Evolutionary conservation across 2,113 vertebrate species (phyloP).

Genomic region (Turdus rufiventris): DNA sequence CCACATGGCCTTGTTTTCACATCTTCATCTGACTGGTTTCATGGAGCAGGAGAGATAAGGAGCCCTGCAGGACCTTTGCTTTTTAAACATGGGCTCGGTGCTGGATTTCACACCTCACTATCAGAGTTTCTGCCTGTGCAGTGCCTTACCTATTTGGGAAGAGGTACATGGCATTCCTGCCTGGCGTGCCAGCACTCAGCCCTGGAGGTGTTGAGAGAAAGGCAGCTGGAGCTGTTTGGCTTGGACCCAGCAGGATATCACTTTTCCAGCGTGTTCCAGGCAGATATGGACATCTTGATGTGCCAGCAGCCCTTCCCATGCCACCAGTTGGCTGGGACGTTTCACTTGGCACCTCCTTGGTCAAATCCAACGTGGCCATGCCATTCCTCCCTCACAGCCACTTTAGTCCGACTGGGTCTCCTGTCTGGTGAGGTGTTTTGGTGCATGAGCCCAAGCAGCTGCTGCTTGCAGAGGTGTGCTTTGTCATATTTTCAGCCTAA

Average conservation of each 20-base stretch:
- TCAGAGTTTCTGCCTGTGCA: neutral
- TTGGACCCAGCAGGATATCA: neutral
- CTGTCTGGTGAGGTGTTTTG: neutral
- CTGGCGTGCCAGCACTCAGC: neutral
- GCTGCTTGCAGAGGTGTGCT: neutral
- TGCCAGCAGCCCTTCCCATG: rapidly evolving
- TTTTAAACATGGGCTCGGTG: neutral
- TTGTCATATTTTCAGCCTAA: neutral
- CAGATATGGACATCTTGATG: neutral
- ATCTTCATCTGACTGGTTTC: neutral
- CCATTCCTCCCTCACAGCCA: neutral
- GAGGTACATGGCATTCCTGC: neutral
- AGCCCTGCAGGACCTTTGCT: neutral
- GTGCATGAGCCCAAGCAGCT: neutral
- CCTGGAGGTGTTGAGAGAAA: neutral
- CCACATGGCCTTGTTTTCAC: neutral
- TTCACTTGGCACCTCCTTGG: neutral
- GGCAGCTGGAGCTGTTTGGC: neutral
- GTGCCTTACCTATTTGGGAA: neutral
- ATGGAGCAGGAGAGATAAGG: neutral
- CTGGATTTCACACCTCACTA: neutral
- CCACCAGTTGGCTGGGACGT: neutral
- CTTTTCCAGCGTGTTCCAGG: neutral
- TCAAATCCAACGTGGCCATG: rapidly evolving
- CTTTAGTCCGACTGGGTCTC: rapidly evolving